Evolutionary conservation across 2,888 invertebrate species (phyloP).

Genomic region (Lithophane semibrunnea): DNA sequence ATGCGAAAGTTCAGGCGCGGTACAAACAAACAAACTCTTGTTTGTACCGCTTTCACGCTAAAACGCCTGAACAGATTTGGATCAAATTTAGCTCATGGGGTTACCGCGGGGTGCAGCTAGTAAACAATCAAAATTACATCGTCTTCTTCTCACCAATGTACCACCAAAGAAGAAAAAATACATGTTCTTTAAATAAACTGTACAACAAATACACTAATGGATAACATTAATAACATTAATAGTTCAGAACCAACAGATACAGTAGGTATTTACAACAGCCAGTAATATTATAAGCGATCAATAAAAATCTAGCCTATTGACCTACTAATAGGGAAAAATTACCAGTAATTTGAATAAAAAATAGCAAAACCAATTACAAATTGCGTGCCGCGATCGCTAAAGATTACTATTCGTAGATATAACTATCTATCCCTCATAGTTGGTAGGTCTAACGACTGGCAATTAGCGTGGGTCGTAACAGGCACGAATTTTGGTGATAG

Average conservation of each 20-base stretch:
- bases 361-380: constrained; percentile 39
- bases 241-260: background rate
- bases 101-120: too few species aligned
- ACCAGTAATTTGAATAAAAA: constrained; percentile 41
- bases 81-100: too few species aligned
- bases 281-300: background rate
- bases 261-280: background rate
- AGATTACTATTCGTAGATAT: constrained; percentile 28
- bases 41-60: too few species aligned
- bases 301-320: constrained; percentile 11
- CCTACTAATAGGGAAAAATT: constrained; percentile 17
- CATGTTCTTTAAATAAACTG: background rate
- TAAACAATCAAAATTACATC: background rate
- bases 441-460: constrained; percentile 32
- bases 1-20: too few species aligned
- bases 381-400: constrained; percentile 56
- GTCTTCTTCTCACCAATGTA: background rate
- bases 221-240: too few species aligned
- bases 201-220: background rate
- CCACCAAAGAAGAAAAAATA: too few species aligned
- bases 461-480: constrained; percentile 57
- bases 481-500: constrained; percentile 47
- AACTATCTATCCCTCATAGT: constrained; percentile 11
- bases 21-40: too few species aligned
- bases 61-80: too few species aligned